phyloP scores from a whole-genome alignment of 2,888 invertebrate species.

The Stenotaenia linearis region DNA sequence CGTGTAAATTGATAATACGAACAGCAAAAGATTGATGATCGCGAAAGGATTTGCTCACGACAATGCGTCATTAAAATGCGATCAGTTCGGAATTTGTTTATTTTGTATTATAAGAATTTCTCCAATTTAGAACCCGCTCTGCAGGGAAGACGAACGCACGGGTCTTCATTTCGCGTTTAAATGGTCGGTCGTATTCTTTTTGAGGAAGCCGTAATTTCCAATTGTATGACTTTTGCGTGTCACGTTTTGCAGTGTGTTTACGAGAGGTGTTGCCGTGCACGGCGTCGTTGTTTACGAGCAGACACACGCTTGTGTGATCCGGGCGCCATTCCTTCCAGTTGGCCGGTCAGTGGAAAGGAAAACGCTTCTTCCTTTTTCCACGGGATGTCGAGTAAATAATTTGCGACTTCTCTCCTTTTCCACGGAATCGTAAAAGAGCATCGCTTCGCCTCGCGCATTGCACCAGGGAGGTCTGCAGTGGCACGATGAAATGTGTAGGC shows the following conservation, averaged over 20 bases:
- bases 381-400: neutral
- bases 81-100: too few relatives aligned
- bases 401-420: constrained; percentile 1
- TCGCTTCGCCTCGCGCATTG: neutral
- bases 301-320: neutral
- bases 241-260: neutral
- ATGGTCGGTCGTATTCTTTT: neutral
- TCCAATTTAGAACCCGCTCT: too few relatives aligned
- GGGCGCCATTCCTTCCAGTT: neutral
- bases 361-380: neutral
- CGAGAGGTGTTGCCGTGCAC: neutral
- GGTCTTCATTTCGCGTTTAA: neutral
- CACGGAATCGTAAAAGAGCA: neutral
- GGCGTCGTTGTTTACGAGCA: neutral
- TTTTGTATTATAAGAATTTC: too few relatives aligned
- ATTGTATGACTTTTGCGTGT: neutral
- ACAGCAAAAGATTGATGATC: too few relatives aligned
- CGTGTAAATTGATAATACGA: too few relatives aligned
- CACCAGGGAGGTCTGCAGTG: neutral
- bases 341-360: neutral
- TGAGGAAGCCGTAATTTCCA: neutral
- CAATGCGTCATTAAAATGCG: too few relatives aligned
- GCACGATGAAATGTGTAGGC: neutral
- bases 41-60: too few relatives aligned
- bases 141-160: too few relatives aligned